Conservation (phyloP, 1,140 invertebrate genomes). For the Penaeus chinensis region DNA sequence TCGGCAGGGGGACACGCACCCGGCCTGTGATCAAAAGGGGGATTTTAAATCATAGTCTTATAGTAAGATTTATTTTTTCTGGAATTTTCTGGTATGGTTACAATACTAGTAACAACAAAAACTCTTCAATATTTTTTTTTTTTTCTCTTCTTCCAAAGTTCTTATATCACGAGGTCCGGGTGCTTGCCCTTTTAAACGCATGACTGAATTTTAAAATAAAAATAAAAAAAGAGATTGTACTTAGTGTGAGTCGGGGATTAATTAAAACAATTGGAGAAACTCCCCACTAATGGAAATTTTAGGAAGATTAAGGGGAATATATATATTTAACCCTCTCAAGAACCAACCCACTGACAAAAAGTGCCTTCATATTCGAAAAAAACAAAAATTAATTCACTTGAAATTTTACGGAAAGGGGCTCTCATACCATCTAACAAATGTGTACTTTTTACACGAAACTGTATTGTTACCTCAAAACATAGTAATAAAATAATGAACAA, state of each 20-base stretch:
- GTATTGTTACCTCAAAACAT: neutral
- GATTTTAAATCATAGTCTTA: too few relatives aligned
- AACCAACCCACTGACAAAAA: conserved; percentile 46
- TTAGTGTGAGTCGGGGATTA: conserved; percentile 30
- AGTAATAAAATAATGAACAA: neutral
- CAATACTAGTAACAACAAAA: neutral
- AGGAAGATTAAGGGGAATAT: conserved; percentile 2
- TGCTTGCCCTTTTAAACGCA: conserved; percentile 24
- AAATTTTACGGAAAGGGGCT: neutral
- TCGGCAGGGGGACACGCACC: too few relatives aligned
- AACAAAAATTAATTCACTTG: too few relatives aligned
- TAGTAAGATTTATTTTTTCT: too few relatives aligned
- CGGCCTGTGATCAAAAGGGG: too few relatives aligned
- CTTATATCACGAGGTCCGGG: conserved; percentile 5
- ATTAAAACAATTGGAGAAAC: conserved; percentile 9
- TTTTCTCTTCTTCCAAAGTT: too few relatives aligned
- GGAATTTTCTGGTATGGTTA: neutral
- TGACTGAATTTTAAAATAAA: neutral
- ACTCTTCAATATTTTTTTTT: neutral
- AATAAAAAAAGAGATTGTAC: conserved; percentile 45
- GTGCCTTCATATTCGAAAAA: conserved; percentile 7
- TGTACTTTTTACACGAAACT: neutral
- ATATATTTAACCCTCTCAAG: neutral
- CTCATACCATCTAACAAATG: neutral
- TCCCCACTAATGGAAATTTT: conserved; percentile 23